Conservation (phyloP, 2,797 vertebrate genomes). For the Myioborus melanocephalus region DNA sequence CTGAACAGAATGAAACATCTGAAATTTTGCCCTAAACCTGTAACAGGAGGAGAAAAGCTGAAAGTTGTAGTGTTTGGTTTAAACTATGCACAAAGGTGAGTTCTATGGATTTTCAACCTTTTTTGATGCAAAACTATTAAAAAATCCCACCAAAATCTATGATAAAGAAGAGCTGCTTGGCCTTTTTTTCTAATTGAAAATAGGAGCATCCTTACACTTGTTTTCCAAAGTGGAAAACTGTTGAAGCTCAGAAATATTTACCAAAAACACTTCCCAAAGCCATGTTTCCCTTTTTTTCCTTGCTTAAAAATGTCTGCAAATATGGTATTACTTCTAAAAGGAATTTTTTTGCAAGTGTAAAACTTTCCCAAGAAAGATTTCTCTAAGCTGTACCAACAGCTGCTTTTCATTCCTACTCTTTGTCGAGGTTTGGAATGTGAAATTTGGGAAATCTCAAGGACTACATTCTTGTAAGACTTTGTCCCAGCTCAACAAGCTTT, state of each 20-base stretch:
- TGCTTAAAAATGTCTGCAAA: background rate
- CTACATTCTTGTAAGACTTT: fast-evolving
- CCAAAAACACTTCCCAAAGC: background rate
- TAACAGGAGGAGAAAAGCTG: background rate
- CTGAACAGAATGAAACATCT: background rate
- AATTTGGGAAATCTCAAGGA: background rate
- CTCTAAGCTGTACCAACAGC: background rate
- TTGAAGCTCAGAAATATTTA: background rate
- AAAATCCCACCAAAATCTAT: fast-evolving
- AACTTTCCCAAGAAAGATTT: background rate
- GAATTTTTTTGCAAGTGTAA: background rate
- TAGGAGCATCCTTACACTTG: background rate
- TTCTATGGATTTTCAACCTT: background rate
- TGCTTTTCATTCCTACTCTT: background rate
- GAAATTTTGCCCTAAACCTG: background rate
- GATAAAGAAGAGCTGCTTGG: background rate
- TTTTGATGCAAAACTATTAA: background rate
- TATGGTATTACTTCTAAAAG: background rate
- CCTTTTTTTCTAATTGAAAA: background rate
- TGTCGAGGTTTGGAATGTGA: background rate
- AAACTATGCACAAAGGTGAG: background rate
- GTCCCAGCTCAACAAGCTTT: background rate
- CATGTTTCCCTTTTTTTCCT: background rate
- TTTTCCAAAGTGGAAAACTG: background rate
- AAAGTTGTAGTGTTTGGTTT: background rate